Evolutionary conservation across 1,140 invertebrate species (phyloP).

Genomic region (Eurosta solidaginis): DNA sequence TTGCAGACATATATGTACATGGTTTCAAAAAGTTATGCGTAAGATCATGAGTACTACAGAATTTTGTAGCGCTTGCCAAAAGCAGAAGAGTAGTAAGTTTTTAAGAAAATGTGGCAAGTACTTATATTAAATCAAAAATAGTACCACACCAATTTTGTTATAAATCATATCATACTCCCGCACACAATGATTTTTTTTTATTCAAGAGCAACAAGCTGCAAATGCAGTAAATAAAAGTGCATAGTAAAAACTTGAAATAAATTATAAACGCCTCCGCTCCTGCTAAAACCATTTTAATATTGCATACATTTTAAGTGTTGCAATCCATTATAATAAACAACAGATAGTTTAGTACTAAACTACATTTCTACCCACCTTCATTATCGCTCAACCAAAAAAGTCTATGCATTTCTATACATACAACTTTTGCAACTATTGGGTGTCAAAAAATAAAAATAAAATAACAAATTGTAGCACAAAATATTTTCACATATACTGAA

Average conservation of each 20-base stretch:
- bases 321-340: background rate
- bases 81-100: too few relatives aligned
- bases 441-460: too few relatives aligned
- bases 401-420: too few relatives aligned
- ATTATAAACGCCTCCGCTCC: background rate
- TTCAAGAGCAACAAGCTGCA: background rate
- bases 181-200: background rate
- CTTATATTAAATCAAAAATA: background rate
- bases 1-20: too few relatives aligned
- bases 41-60: too few relatives aligned
- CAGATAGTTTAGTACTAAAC: background rate
- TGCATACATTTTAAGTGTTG: conserved; percentile 22
- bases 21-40: too few relatives aligned
- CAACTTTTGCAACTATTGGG: too few relatives aligned
- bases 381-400: too few relatives aligned
- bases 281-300: conserved; percentile 22
- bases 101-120: background rate
- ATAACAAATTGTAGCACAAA: too few relatives aligned
- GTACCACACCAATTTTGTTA: background rate
- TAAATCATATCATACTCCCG: background rate
- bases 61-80: too few relatives aligned
- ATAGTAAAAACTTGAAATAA: background rate
- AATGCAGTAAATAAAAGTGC: background rate
- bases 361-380: too few relatives aligned
- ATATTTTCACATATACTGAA: too few relatives aligned